phyloP scores from a whole-genome alignment of 2,797 vertebrate species.

The Sebastes hubbsi region DNA sequence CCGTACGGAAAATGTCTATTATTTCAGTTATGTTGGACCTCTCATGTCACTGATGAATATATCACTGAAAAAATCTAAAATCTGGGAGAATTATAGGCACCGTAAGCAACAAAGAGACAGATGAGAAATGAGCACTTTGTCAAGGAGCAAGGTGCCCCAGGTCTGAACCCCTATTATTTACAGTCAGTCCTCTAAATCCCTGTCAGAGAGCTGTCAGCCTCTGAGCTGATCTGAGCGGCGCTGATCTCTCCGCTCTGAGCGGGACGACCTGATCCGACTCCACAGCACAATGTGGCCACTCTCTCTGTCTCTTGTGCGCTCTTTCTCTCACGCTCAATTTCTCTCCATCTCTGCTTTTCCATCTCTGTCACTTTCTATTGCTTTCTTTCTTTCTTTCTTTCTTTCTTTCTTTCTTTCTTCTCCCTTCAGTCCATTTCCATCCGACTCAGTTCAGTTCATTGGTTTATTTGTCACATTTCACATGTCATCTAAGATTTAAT shows the following conservation, averaged over 20 bases:
- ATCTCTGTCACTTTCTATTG: not conserved
- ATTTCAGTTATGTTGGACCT: not conserved
- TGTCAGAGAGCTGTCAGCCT: constrained; percentile 68
- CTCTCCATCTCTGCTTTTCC: not conserved
- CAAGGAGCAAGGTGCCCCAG: constrained; percentile 49
- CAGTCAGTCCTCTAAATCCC: constrained; percentile 58
- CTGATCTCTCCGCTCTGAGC: constrained; percentile 31
- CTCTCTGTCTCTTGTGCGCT: not conserved
- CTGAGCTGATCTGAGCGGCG: constrained; percentile 63
- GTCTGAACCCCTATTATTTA: constrained; percentile 74
- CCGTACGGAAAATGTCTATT: constrained; percentile 49
- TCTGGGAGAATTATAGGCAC: not conserved
- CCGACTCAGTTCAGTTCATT: not conserved
- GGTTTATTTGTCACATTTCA: not conserved
- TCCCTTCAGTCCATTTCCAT: not conserved
- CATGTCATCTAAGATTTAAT: not conserved
- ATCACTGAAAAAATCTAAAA: not conserved
- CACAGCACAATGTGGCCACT: constrained; percentile 29
- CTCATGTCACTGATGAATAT: constrained; percentile 20
- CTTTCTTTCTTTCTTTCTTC: not conserved
- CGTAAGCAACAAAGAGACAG: constrained; percentile 8
- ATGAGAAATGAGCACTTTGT: constrained; percentile 52
- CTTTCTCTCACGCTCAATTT: constrained; percentile 6
- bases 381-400: not conserved
- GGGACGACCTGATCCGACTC: constrained; percentile 15